Base-by-base conservation (phyloP, 2,888 invertebrate species). In the Habrosyne pyritoides region DNA sequence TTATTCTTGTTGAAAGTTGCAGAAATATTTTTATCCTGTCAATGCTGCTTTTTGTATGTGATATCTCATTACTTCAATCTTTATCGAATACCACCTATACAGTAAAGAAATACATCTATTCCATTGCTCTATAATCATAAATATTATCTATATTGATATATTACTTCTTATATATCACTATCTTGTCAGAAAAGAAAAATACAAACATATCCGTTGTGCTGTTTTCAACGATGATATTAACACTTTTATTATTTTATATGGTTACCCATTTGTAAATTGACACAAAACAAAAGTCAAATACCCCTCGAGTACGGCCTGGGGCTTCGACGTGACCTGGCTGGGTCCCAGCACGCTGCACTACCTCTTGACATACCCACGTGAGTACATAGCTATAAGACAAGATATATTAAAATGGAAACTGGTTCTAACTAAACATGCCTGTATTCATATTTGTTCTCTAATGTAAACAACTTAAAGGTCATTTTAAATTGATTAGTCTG, bases 191-290 rank as follows among this genome's bases (percentile, higher is more conserved):
- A 53, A 47, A n/a, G 12, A 14, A 56, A 73, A 75, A 67, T n/a
- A n/a, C n/a, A 67, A 71, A 73, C 64, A 69, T 73, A 68, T 74
- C 70, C 76, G 71, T 75, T 75, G 73, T 63, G 74, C 66, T 86
- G 79, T 84, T 84, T 88, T 89, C 90, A 87, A 87, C 86, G 77
- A 89, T 92, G 92, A 92, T 92, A 92, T 92, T 92, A 92, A 92
- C 92, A 92, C 91, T 88, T 89, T 92, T 92, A 87, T 90, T 90
- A 91, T 92, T 91, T 92, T 92, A 89, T 91, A 92, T 92, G 92
- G 91, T 90, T 91, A 90, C 91, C 91, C 52, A 90, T 92, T 91
- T 91, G 86, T 92, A 91, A 91, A 91, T 91, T 92, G 91, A 92
- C 92, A 91, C 90, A 91, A 91, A 87, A 91, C 90, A 86, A 91